A percentile compares a stretch with the other conserved stretches of the same genome.
Conservation (phyloP, 35 echinoderm and acorn worm species). For the Nesometra sesokonis region DNA sequence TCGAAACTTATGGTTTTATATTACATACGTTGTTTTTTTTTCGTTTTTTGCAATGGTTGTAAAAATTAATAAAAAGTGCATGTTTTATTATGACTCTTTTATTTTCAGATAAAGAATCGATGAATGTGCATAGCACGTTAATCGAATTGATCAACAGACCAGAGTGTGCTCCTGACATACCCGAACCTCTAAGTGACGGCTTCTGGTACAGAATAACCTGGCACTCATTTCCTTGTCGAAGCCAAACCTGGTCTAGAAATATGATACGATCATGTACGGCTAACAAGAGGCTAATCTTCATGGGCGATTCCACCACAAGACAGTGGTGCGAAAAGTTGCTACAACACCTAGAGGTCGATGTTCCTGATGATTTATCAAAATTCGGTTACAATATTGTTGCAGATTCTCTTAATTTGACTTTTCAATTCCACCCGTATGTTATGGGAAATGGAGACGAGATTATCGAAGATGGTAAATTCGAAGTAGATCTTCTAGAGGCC, state of each 20-base stretch:
- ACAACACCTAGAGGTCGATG: neutral
- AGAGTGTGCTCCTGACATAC: slow-evolving; percentile 2
- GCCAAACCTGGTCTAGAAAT: neutral
- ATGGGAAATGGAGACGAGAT: neutral
- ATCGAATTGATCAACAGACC: neutral
- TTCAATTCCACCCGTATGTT: slow-evolving; percentile 6
- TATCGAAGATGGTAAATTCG: slow-evolving; percentile 17
- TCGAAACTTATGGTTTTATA: too few relatives aligned
- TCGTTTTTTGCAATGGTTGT: too few relatives aligned
- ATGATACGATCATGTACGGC: neutral
- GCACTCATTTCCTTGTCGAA: slow-evolving; percentile 31
- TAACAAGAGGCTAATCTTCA: neutral
- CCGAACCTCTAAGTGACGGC: slow-evolving; percentile 12
- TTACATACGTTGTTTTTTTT: too few relatives aligned
- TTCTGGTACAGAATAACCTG: slow-evolving; percentile 35
- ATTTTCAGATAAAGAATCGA: neutral
- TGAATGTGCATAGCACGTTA: neutral
- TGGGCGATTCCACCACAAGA: slow-evolving; percentile 44
- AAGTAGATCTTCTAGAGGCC: slow-evolving; percentile 26
- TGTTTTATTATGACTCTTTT: neutral
- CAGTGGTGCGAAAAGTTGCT: slow-evolving; percentile 24
- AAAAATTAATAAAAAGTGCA: too few relatives aligned
- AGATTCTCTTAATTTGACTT: slow-evolving; percentile 8
- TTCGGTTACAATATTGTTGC: slow-evolving; percentile 11
- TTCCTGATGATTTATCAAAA: neutral